A percentile compares a stretch with the other conserved stretches of the same genome.
These are phyloP conservation scores for Cataglyphis rosenhaueri DNA, from an alignment of 2,888 invertebrate genomes.

Conservation along the genomic window DNA sequence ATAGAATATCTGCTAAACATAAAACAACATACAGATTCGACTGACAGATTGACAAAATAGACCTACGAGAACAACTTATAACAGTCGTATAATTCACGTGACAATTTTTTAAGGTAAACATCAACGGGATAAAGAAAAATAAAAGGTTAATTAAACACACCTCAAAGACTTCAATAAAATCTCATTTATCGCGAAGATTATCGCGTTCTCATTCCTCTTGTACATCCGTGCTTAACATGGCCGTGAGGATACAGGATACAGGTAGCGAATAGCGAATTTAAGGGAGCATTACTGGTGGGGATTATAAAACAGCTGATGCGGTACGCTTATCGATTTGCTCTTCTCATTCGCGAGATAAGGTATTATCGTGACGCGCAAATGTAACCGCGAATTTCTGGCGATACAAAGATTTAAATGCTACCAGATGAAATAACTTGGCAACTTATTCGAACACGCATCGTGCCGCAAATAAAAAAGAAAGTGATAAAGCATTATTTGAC, in stretches of 20 bases:
- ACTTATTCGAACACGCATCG: too few relatives aligned
- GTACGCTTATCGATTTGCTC: conserved; percentile 66
- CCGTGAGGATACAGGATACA: conserved; percentile 50
- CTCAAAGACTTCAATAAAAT: conserved; percentile 1
- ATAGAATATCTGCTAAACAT: conserved; percentile 5
- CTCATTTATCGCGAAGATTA: conserved; percentile 23
- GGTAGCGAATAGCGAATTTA: conserved; percentile 39
- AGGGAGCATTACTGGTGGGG: conserved; percentile 35
- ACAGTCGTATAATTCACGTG: neutral
- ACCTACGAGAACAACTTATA: neutral
- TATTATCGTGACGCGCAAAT: neutral
- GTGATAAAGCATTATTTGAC: neutral
- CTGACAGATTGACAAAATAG: neutral
- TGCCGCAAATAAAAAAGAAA: neutral
- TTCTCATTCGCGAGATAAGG: conserved; percentile 30
- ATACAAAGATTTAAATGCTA: neutral
- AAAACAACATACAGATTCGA: conserved; percentile 1
- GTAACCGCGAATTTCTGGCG: neutral
- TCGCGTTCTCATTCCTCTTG: conserved; percentile 21
- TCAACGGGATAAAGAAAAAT: neutral
- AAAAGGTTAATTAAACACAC: neutral
- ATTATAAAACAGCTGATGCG: conserved; percentile 66
- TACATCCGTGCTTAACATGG: conserved; percentile 42
- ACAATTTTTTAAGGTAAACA: neutral
- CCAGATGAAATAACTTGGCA: neutral